A percentile compares a stretch with the other conserved stretches of the same genome.
Evolutionary conservation across 2,113 vertebrate species (phyloP).

Genomic region (Tinamus guttatus): DNA sequence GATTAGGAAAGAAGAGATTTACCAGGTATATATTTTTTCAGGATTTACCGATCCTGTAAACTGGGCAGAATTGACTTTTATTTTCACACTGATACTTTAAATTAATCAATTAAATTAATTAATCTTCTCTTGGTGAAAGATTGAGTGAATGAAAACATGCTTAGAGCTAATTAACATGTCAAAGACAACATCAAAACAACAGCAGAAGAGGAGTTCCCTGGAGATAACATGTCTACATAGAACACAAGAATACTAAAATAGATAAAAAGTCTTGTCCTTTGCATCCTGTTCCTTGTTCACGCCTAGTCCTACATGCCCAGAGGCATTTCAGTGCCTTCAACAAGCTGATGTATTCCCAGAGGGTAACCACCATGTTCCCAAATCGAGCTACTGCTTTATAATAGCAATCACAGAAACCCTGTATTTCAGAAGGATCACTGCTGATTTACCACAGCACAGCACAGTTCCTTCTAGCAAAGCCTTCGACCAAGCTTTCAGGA

Average conservation of each 20-base stretch:
- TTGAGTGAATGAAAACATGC: background rate
- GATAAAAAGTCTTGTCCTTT: background rate
- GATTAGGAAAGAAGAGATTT: background rate
- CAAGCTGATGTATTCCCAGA: background rate
- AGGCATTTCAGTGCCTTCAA: background rate
- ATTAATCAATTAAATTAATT: slow-evolving; percentile 40
- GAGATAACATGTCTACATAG: background rate
- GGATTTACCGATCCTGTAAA: background rate
- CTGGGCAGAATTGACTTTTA: background rate
- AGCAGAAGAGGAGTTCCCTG: background rate
- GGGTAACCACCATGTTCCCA: background rate
- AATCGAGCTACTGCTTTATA: background rate
- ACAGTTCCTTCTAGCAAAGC: background rate
- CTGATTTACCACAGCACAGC: background rate
- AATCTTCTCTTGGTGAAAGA: background rate
- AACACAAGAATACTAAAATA: background rate
- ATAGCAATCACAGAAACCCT: background rate
- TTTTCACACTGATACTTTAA: slow-evolving; percentile 2
- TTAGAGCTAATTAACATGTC: background rate
- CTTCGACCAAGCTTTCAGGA: background rate
- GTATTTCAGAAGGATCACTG: background rate
- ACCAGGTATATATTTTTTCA: background rate
- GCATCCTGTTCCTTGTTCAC: background rate
- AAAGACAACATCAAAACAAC: slow-evolving; percentile 3
- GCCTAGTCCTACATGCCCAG: background rate